phyloP scores from a whole-genome alignment of 1,140 invertebrate genomes.

The Drosophila bifasciata region DNA sequence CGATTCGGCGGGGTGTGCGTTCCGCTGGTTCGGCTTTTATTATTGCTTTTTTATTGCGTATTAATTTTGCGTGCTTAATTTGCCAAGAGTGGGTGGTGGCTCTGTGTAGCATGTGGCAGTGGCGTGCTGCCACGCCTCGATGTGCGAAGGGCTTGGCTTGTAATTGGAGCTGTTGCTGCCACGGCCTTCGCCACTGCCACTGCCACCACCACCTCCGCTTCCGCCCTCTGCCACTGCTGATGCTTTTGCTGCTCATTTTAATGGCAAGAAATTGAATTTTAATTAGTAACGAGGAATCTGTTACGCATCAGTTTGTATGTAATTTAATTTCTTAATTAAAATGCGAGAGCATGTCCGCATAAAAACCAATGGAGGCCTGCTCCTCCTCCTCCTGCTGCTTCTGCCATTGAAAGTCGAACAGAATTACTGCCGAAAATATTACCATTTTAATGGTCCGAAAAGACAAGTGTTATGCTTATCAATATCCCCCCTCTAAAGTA shows the following conservation, averaged over 20 bases:
- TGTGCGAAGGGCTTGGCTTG: constrained; percentile 61
- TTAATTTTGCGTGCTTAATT: constrained; percentile 83
- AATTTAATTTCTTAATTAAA: constrained; percentile 83
- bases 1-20: constrained; percentile 1
- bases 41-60: constrained; percentile 83
- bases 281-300: constrained; percentile 82
- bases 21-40: constrained; percentile 66
- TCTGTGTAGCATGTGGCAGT: not conserved
- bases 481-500: constrained; percentile 14
- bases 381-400: not conserved
- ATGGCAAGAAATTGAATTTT: constrained; percentile 83
- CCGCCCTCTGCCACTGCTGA: not conserved
- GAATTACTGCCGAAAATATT: constrained; percentile 37
- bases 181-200: not conserved
- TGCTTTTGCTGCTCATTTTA: constrained; percentile 69
- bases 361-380: constrained; percentile 61
- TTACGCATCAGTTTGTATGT: constrained; percentile 83
- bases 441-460: constrained; percentile 44
- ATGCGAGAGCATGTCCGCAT: constrained; percentile 76
- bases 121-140: no score
- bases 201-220: not conserved
- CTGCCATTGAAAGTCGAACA: not conserved
- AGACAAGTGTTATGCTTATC: constrained; percentile 49
- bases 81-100: constrained; percentile 40
- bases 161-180: constrained; percentile 70